These are phyloP conservation scores for Erebia aethiops DNA, from an alignment of 2,888 invertebrate genomes.

Conservation along the genomic window DNA sequence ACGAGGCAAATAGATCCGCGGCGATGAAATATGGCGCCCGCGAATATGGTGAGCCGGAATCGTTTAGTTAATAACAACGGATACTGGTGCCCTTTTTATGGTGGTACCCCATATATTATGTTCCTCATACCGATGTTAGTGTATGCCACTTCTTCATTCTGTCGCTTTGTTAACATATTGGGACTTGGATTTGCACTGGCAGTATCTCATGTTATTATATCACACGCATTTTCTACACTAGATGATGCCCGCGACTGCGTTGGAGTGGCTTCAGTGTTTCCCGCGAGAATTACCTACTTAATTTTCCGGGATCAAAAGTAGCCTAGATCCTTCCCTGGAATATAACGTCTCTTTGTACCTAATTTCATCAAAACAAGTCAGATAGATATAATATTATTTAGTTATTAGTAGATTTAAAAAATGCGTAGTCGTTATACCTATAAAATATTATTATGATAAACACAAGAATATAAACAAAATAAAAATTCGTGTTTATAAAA, in stretches of 20 bases:
- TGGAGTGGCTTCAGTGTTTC: too few relatives aligned
- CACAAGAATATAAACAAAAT: neutral
- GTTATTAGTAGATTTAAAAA: too few relatives aligned
- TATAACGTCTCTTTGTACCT: too few relatives aligned
- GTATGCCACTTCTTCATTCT: slow-evolving; percentile 22
- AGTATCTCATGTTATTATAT: neutral
- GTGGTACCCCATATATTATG: slow-evolving; percentile 31
- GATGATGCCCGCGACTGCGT: too few relatives aligned
- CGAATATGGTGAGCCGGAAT: slow-evolving; percentile 44
- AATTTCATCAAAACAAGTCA: too few relatives aligned
- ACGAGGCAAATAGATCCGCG: slow-evolving; percentile 49
- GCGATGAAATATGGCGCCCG: slow-evolving; percentile 50
- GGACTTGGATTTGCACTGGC: slow-evolving; percentile 2
- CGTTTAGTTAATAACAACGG: slow-evolving; percentile 45
- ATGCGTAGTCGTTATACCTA: neutral
- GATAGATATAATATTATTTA: too few relatives aligned
- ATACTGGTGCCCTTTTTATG: slow-evolving; percentile 34
- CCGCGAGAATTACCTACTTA: too few relatives aligned
- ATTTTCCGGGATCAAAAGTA: too few relatives aligned
- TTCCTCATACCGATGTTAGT: neutral
- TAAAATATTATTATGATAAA: neutral
- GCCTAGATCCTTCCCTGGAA: too few relatives aligned
- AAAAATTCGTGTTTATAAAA: slow-evolving; percentile 6
- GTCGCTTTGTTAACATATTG: slow-evolving; percentile 22
- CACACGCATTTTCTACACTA: too few relatives aligned